These are phyloP conservation scores for Lasiurus borealis DNA, from an alignment of 2,113 vertebrate species.

Conservation along the genomic window DNA sequence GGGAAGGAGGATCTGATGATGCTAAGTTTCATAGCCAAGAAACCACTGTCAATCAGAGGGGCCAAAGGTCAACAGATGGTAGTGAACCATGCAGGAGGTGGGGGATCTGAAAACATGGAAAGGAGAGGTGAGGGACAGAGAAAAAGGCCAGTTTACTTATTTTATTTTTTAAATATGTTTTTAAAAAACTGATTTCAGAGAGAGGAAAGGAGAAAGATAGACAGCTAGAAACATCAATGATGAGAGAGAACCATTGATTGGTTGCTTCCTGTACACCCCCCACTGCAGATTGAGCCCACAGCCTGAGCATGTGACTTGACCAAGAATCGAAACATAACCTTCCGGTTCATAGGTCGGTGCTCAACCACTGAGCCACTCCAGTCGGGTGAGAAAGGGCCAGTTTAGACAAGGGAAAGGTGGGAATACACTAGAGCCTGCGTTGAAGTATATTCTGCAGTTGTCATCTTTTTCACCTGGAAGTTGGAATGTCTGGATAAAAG, in stretches of 20 bases:
- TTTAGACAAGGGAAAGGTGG: neutral
- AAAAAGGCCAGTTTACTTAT: neutral
- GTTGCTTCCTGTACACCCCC: too few species aligned
- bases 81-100: neutral
- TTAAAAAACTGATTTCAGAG: too few species aligned
- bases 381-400: neutral
- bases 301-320: too few species aligned
- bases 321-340: too few species aligned
- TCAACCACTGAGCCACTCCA: too few species aligned
- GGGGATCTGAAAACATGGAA: neutral
- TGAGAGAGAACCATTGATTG: too few species aligned
- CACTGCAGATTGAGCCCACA: too few species aligned
- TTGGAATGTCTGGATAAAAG: neutral
- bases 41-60: neutral
- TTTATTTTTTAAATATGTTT: too few species aligned
- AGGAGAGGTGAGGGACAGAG: neutral
- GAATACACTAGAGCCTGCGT: neutral
- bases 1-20: neutral
- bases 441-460: neutral
- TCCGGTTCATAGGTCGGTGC: too few species aligned
- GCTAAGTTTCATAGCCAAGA: conserved; percentile 1
- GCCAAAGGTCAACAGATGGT: neutral
- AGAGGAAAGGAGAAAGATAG: too few species aligned
- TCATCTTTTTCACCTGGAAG: neutral
- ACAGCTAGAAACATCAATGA: too few species aligned